phyloP scores from a whole-genome alignment of 2,888 invertebrate species.

The Calephelis perditalis region DNA sequence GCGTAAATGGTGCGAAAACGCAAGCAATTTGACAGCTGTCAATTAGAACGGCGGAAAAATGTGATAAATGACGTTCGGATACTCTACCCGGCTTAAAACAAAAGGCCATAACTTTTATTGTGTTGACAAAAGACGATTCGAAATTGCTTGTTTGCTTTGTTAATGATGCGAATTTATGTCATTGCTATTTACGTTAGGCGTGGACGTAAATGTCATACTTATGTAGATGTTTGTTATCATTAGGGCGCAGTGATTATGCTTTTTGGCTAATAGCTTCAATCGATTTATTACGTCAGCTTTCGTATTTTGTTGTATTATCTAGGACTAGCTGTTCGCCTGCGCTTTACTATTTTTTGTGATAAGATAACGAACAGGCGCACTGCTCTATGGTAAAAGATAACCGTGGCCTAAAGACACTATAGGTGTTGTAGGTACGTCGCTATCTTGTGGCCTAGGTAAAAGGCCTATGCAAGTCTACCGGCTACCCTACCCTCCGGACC shows the following conservation, averaged over 20 bases:
- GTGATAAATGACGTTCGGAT: conserved; percentile 51
- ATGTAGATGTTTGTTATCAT: background rate
- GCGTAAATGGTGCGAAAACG: conserved; percentile 62
- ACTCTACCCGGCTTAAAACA: conserved; percentile 27
- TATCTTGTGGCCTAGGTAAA: too few species aligned
- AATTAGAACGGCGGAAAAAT: conserved; percentile 56
- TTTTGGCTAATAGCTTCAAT: too few species aligned
- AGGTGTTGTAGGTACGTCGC: too few species aligned
- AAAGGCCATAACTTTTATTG: conserved; percentile 31
- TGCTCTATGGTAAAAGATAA: too few species aligned
- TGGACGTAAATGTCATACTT: conserved; percentile 4
- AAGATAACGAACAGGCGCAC: too few species aligned
- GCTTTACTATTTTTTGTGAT: too few species aligned
- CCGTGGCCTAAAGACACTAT: too few species aligned
- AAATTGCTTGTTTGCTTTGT: conserved; percentile 27
- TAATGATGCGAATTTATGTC: conserved; percentile 25
- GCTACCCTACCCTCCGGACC: too few species aligned
- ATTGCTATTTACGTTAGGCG: conserved; percentile 15
- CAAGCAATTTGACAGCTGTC: conserved; percentile 70
- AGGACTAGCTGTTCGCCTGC: too few species aligned
- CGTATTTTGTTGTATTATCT: too few species aligned
- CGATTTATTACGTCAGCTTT: too few species aligned
- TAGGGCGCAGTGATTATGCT: background rate
- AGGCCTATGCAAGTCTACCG: too few species aligned
- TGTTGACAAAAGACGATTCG: conserved; percentile 25